phyloP scores from a whole-genome alignment of 2,888 invertebrate genomes.

The Apantesis nais region DNA sequence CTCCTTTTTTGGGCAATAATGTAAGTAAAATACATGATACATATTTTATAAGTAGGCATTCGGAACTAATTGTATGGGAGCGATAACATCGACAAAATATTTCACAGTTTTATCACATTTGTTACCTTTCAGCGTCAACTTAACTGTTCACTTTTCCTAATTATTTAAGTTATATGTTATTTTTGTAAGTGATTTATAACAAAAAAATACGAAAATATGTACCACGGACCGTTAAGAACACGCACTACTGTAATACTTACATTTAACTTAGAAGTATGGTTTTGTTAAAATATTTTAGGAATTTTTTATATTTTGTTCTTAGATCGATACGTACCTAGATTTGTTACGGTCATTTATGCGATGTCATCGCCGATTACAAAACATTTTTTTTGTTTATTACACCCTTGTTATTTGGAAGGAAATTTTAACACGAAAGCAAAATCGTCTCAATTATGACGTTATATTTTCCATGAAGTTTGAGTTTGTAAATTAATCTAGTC shows the following conservation, averaged over 20 bases:
- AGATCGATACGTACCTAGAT: background rate
- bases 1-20: background rate
- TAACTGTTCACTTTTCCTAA: constrained; percentile 16
- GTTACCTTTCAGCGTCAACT: constrained; percentile 26
- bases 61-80: constrained; percentile 24
- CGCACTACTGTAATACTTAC: constrained; percentile 17
- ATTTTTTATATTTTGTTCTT: background rate
- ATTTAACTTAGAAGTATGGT: background rate
- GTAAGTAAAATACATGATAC: background rate
- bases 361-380: background rate
- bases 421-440: background rate
- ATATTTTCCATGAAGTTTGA: background rate
- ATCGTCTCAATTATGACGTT: background rate
- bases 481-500: background rate
- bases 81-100: constrained; percentile 47
- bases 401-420: background rate
- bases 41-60: background rate
- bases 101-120: constrained; percentile 30
- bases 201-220: constrained; percentile 12
- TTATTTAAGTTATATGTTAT: constrained; percentile 18
- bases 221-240: constrained; percentile 15
- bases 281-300: background rate
- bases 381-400: background rate
- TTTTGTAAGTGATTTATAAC: constrained; percentile 21
- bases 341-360: background rate